Percentiles rank a stretch among this genome's conserved stretches.
phyloP scores from a whole-genome alignment of 2,113 vertebrate species.

The Poeciliopsis retropinna region DNA sequence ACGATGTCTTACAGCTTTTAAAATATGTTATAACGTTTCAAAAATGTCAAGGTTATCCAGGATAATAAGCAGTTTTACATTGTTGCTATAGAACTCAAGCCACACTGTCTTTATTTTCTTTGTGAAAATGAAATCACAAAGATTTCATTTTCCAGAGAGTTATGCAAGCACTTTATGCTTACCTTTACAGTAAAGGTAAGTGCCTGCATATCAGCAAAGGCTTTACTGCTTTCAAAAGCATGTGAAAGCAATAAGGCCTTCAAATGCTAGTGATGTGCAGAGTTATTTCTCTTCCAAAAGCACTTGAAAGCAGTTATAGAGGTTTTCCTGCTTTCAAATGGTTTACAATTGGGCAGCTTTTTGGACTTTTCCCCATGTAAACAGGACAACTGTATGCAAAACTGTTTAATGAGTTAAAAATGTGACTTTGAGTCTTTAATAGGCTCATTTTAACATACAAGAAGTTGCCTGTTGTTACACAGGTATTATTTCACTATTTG shows the following conservation, averaged over 20 bases:
- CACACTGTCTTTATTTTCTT: neutral
- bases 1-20: neutral
- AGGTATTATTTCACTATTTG: neutral
- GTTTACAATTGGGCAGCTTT: neutral
- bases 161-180: too few relatives aligned
- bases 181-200: too few relatives aligned
- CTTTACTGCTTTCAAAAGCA: too few relatives aligned
- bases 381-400: neutral
- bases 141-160: neutral
- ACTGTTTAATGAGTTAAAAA: neutral
- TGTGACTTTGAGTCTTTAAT: neutral
- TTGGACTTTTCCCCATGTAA: neutral
- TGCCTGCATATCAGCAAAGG: too few relatives aligned
- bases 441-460: neutral
- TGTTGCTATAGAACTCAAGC: neutral
- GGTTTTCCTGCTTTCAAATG: neutral
- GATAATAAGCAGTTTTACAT: neutral
- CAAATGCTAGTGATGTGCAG: too few relatives aligned
- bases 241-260: too few relatives aligned
- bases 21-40: neutral
- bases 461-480: neutral
- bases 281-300: too few relatives aligned
- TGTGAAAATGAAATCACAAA: too few relatives aligned
- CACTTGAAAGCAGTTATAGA: too few relatives aligned
- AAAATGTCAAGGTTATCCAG: neutral